These are phyloP conservation scores for Wasmannia auropunctata DNA, from an alignment of 1,140 invertebrate genomes.

Conservation along the genomic window DNA sequence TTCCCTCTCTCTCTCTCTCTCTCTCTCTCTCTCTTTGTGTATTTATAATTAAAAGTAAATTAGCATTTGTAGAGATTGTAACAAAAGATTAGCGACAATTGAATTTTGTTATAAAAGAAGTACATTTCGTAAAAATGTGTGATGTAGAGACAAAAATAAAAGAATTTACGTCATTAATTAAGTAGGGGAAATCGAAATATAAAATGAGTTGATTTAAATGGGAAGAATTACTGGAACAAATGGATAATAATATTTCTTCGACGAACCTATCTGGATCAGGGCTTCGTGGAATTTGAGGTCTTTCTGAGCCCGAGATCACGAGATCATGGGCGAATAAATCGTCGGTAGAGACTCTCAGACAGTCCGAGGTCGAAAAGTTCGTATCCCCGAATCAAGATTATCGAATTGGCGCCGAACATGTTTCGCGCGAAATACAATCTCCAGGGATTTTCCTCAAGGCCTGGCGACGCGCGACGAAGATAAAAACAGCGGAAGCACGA, in stretches of 20 bases:
- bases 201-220: not conserved
- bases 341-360: not conserved
- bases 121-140: not conserved
- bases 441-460: conserved; percentile 65
- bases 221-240: not conserved
- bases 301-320: not conserved
- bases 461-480: conserved; percentile 56
- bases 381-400: conserved; percentile 19
- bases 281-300: not conserved
- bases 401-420: conserved; percentile 42
- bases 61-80: not conserved
- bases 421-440: conserved; percentile 62
- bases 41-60: not conserved
- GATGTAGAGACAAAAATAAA: not conserved
- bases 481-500: conserved; percentile 65
- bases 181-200: not conserved
- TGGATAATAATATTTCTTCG: not conserved
- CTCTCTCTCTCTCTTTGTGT: too few species aligned
- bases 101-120: not conserved
- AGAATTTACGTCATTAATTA: not conserved
- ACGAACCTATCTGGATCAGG: not conserved
- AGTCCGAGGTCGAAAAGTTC: not conserved
- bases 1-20: not conserved
- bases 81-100: not conserved
- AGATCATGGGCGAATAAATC: conserved; percentile 9